Base-by-base conservation (phyloP, 2,797 vertebrate genomes). In the Sarcoramphus papa region DNA sequence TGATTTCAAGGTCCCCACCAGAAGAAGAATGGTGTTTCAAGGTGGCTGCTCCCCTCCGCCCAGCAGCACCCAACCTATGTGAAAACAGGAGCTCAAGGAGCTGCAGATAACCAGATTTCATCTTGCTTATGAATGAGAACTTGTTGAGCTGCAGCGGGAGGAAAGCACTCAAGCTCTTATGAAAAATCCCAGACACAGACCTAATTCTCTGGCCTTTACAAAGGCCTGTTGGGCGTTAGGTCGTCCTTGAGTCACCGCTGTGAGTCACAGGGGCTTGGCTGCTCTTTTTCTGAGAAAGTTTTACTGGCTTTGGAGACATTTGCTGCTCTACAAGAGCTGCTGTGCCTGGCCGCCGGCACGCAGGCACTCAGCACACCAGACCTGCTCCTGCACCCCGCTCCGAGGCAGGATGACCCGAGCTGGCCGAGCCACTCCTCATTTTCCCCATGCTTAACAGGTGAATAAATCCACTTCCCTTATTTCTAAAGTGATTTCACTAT, bases 311-410 rank as follows among this genome's bases (percentile, higher is more conserved):
- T 54, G 81, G 40, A 93, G 59, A 35, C 25, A 10, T 51, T n/a
- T 35, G 59, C 24, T 7, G 12, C 60, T 60, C 59, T 50, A 2
- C 7, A 3, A 31, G 31, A 59, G 10, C 4, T 27, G 35, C n/a
- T 0, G 2, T 23, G 35, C 51, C 20, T 2, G 1, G 23, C 11
- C 2, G 9, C 14, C 0, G 3, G 23, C 54, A 14, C 1, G 4
- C 19, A 33, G 37, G 18, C 0, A 3, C 68, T 70, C 23, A 70
- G 28, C 31, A 22, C 37, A 1, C 28, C 47, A 53, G 53, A n/a
- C 25, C 64, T 5, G 35, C 19, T 74, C 56, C 43, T 14, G 6
- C n/a, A 27, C 11, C n/a, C 51, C 5, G 0, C 25, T 10, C 10
- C 2, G 2, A 28, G 48, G 28, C 2, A 1, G 24, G 33, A 30